phyloP scores from a whole-genome alignment of 2,797 vertebrate species.

The Anguilla anguilla region DNA sequence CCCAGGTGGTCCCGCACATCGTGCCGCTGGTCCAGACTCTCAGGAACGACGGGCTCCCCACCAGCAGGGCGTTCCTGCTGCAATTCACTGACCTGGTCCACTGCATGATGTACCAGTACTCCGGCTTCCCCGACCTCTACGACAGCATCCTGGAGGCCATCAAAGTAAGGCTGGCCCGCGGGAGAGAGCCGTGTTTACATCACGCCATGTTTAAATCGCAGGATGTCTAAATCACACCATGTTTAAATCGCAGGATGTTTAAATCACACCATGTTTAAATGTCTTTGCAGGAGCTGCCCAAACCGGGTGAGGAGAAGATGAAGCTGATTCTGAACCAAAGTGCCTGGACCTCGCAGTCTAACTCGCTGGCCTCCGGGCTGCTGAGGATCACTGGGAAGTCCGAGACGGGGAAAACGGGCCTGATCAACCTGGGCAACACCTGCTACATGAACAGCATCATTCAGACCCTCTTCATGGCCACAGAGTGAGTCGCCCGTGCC shows the following conservation, averaged over 20 bases:
- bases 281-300: slow-evolving; percentile 82
- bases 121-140: slow-evolving; percentile 97
- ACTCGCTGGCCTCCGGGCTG: slow-evolving; percentile 86
- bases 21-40: slow-evolving; percentile 85
- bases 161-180: slow-evolving; percentile 76
- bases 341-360: slow-evolving; percentile 98
- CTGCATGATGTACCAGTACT: slow-evolving; percentile 99
- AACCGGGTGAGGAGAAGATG: slow-evolving; percentile 92
- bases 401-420: slow-evolving; percentile 96
- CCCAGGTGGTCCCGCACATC: slow-evolving; percentile 89
- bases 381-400: slow-evolving; percentile 90
- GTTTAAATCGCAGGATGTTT: slow-evolving; percentile 79
- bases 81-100: slow-evolving; percentile 91
- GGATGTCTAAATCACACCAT: too few species aligned
- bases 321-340: slow-evolving; percentile 94
- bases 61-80: slow-evolving; percentile 85
- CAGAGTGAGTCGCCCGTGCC: slow-evolving; percentile 82
- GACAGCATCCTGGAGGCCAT: slow-evolving; percentile 92
- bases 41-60: slow-evolving; percentile 83
- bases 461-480: slow-evolving; percentile 97
- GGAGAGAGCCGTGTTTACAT: not conserved
- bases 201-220: too few species aligned
- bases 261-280: slow-evolving; percentile 68
- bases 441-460: slow-evolving; percentile 99
- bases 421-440: slow-evolving; percentile 96